Percentiles rank a stretch among this genome's conserved stretches.
phyloP scores from a whole-genome alignment of 2,888 invertebrate species.

The Cryptophagus acutangulus region DNA sequence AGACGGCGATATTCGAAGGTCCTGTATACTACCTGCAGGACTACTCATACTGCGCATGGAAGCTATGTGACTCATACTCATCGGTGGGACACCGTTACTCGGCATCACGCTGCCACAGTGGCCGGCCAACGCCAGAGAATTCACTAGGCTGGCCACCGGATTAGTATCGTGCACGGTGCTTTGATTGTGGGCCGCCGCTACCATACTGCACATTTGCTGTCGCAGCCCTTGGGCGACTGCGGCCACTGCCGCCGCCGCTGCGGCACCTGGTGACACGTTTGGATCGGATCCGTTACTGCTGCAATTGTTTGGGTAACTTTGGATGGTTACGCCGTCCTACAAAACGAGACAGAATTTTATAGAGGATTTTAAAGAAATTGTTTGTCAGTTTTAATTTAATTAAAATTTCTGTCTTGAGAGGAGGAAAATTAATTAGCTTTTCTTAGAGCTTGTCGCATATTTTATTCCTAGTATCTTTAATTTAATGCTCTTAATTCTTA shows the following conservation, averaged over 20 bases:
- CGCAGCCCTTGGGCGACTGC: constrained; percentile 80
- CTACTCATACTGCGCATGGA: constrained; percentile 47
- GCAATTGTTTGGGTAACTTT: constrained; percentile 58
- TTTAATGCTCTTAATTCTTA: no score
- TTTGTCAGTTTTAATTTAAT: no score
- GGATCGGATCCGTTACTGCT: constrained; percentile 55
- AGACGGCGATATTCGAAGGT: constrained; percentile 49
- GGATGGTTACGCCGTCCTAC: constrained; percentile 59
- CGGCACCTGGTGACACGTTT: constrained; percentile 63
- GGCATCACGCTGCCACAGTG: constrained; percentile 43
- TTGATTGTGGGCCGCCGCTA: constrained; percentile 61
- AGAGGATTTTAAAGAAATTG: no score
- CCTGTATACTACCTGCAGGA: constrained; percentile 49
- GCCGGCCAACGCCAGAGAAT: constrained; percentile 45
- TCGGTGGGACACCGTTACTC: constrained; percentile 44
- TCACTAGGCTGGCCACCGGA: constrained; percentile 46
- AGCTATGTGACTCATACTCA: constrained; percentile 43
- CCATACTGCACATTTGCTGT: constrained; percentile 83
- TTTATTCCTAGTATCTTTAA: no score
- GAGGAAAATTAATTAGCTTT: no score
- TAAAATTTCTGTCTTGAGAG: no score
- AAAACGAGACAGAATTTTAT: constrained; percentile 36
- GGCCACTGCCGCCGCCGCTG: constrained; percentile 79
- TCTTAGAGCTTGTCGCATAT: no score
- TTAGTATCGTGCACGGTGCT: constrained; percentile 49